Conservation (phyloP, 1,140 invertebrate species). For the Eriocheir sinensis region DNA sequence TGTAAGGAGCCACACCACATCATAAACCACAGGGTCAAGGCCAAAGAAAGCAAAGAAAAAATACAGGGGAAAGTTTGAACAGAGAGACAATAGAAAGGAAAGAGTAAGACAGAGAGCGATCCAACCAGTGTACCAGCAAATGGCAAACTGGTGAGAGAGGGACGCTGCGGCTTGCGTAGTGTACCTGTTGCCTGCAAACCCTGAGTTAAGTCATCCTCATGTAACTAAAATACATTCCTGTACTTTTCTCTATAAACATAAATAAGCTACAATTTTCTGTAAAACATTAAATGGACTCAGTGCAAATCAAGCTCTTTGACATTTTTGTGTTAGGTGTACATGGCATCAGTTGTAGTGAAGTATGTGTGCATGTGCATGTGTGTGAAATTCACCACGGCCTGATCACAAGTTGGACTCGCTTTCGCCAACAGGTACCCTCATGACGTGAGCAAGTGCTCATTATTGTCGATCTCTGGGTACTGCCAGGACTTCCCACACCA, state of each 20-base stretch:
- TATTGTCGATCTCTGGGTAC: too few relatives aligned
- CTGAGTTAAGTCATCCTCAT: neutral
- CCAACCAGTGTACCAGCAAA: neutral
- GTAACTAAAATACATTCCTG: neutral
- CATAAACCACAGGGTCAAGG: conserved; percentile 69
- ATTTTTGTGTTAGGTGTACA: too few relatives aligned
- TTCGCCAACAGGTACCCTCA: too few relatives aligned
- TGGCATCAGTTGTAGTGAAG: too few relatives aligned
- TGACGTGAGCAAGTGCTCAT: too few relatives aligned
- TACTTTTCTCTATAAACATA: neutral
- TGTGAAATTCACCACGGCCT: too few relatives aligned
- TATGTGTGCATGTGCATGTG: too few relatives aligned
- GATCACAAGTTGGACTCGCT: too few relatives aligned
- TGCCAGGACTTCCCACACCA: too few relatives aligned
- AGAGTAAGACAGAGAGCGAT: conserved; percentile 13
- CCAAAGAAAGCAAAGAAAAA: conserved; percentile 57
- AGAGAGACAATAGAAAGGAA: conserved; percentile 50
- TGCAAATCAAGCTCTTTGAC: too few relatives aligned
- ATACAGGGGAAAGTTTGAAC: conserved; percentile 27
- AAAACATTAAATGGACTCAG: too few relatives aligned
- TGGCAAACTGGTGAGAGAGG: neutral
- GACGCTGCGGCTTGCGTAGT: neutral
- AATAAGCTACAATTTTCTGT: too few relatives aligned
- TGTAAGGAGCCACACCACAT: conserved; percentile 75
- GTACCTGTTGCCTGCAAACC: neutral